phyloP scores from a whole-genome alignment of 2,888 invertebrate species.

The Agriotes lineatus region DNA sequence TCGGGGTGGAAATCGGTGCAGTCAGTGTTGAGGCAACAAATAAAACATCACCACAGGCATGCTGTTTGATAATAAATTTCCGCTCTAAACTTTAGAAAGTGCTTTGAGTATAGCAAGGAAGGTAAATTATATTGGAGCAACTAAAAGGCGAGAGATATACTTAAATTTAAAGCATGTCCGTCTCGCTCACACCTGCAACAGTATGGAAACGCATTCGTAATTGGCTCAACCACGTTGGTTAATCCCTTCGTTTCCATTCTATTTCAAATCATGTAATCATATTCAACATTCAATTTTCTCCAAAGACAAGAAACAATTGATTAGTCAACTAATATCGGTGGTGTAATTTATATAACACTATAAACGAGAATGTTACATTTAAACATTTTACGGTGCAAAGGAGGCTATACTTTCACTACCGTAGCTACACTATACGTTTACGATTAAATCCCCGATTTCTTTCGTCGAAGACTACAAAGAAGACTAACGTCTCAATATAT shows the following conservation, averaged over 20 bases:
- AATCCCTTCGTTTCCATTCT: neutral
- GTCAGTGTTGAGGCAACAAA: no score
- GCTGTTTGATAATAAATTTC: neutral
- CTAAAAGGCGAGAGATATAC: conserved; percentile 5
- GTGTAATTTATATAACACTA: conserved; percentile 25
- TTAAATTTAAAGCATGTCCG: neutral
- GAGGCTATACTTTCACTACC: conserved; percentile 26
- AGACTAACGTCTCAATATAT: conserved; percentile 5
- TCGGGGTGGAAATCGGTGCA: no score
- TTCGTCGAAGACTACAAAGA: conserved; percentile 14
- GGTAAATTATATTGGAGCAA: conserved; percentile 6
- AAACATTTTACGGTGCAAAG: conserved; percentile 19
- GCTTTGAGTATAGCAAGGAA: neutral
- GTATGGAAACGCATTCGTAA: neutral
- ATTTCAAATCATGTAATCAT: neutral
- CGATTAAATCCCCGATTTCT: conserved; percentile 2
- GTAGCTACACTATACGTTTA: conserved; percentile 9
- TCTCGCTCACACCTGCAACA: conserved; percentile 5
- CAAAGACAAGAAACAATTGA: conserved; percentile 26
- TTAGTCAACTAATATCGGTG: conserved; percentile 17
- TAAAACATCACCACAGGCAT: neutral
- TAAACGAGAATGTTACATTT: conserved; percentile 30
- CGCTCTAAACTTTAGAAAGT: conserved; percentile 2
- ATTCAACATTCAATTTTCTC: conserved; percentile 8
- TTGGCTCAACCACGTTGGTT: conserved; percentile 1